Conservation (phyloP, 1,140 invertebrate species). For the Diorhabda carinulata region DNA sequence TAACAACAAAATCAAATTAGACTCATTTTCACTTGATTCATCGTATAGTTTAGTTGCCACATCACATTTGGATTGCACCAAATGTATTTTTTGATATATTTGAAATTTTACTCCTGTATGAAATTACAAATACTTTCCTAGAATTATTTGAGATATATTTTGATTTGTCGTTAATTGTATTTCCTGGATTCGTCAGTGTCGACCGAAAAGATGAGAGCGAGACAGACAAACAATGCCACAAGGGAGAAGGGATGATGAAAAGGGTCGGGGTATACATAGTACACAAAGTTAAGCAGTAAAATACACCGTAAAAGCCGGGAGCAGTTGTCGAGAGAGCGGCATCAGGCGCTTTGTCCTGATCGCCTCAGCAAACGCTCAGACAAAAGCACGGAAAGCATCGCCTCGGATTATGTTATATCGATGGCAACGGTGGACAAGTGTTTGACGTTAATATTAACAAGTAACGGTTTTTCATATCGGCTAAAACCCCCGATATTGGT, state of each 20-base stretch:
- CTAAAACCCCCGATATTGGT: conserved; percentile 26
- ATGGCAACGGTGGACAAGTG: conserved; percentile 30
- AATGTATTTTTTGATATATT: no score
- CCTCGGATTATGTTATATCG: conserved; percentile 33
- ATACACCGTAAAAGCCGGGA: conserved; percentile 37
- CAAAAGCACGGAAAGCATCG: conserved; percentile 34
- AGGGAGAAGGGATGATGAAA: conserved; percentile 18
- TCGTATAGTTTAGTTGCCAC: no score
- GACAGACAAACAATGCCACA: conserved; percentile 7
- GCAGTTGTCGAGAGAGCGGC: conserved; percentile 32
- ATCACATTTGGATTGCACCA: no score
- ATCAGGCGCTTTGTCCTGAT: conserved; percentile 35
- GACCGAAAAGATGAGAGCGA: not conserved
- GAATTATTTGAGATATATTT: not conserved
- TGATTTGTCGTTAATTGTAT: not conserved
- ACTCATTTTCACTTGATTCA: no score
- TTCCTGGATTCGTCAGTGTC: conserved; percentile 1
- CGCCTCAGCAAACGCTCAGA: conserved; percentile 36
- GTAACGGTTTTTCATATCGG: conserved; percentile 28
- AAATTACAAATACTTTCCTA: no score
- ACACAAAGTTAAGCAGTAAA: conserved; percentile 37
- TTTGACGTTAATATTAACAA: conserved; percentile 36
- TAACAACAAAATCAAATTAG: no score
- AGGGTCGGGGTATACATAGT: conserved; percentile 19
- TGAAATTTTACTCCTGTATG: no score